Evolutionary conservation across 1,140 invertebrate genomes (phyloP).

Genomic region (Cardiocondyla obscurior): DNA sequence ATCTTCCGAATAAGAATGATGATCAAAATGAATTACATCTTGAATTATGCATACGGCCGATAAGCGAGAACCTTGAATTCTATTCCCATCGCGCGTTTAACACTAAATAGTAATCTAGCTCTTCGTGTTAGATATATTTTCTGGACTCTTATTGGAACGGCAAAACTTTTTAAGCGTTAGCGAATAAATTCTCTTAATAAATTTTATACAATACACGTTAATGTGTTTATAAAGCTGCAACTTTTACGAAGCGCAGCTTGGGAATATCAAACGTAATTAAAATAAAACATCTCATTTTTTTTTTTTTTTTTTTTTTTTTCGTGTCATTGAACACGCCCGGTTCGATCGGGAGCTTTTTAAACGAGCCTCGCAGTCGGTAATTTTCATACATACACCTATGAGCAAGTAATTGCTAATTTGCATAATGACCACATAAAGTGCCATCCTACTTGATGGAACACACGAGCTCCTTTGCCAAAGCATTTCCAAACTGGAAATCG

Average conservation of each 20-base stretch:
- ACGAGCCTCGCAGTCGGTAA: constrained; percentile 28
- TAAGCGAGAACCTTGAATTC: not conserved
- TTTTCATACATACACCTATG: constrained; percentile 46
- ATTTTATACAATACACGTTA: not conserved
- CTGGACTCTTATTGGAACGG: too few species aligned
- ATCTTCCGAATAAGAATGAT: constrained; percentile 19
- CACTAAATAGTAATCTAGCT: not conserved
- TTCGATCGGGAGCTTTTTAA: not conserved
- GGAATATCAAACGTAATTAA: constrained; percentile 10
- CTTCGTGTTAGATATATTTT: not conserved
- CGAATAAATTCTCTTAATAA: not conserved
- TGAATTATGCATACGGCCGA: not conserved
- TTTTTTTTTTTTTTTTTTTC: too few species aligned
- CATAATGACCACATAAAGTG: constrained; percentile 71
- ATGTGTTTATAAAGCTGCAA: not conserved
- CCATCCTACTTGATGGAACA: constrained; percentile 36
- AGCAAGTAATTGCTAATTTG: constrained; percentile 74
- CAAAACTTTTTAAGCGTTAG: too few species aligned
- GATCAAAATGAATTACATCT: constrained; percentile 19
- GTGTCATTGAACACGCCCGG: constrained; percentile 31
- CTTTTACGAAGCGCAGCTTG: not conserved
- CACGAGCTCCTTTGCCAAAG: not conserved
- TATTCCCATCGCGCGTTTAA: not conserved
- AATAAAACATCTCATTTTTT: not conserved
- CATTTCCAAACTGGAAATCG: constrained; percentile 26